Evolutionary conservation across 2,113 vertebrate species (phyloP), one percentile per base, ranked within the genome.

Genomic region (Tyrannus savana): DNA sequence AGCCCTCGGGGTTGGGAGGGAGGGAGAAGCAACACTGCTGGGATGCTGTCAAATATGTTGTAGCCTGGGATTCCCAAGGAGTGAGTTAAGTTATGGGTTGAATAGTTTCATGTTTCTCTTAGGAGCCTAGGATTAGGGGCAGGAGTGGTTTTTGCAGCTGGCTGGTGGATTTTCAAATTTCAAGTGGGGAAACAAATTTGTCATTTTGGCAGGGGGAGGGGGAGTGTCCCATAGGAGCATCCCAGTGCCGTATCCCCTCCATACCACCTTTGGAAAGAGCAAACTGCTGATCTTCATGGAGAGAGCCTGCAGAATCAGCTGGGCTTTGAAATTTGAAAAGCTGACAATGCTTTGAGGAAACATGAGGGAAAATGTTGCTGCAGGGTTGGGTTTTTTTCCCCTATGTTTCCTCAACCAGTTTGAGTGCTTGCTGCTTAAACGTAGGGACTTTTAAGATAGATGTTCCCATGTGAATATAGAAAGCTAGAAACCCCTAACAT

Each of bases 41-140:
- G 91, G 89, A 90, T 89, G 94, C 95, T 71, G 82, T 96, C 87
- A 90, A 79, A 88, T 75, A 58, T 66, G 89, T 92, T 95, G 92
- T 97, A 98, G 96, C 92, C 96, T 92, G 68, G 97, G 96, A 96
- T 97, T 97, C 94, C 97, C 97, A 95, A 97, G 97, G 96, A 97
- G 89, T 17, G 69, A 97, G 95, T 95, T 95, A 93, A 95, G 80
- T 97, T 94, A 94, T 81, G 96, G 96, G 95, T 97, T 73, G 69
- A 96, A 87, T 97, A 98, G 97, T 97, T 97, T 97, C 96, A 95
- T 88, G 97, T 98, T 98, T 97, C 96, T 97, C 92, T 97, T 96
- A 97, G 97, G 97, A 96, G 97, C 95, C 96, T 98, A 98, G 97
- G 76, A 37, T 96, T 98, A 98, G 97, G 88, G 93, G 79, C 81